Base-by-base conservation (phyloP, 2,113 vertebrate species). In the Plestiodon gilberti region DNA sequence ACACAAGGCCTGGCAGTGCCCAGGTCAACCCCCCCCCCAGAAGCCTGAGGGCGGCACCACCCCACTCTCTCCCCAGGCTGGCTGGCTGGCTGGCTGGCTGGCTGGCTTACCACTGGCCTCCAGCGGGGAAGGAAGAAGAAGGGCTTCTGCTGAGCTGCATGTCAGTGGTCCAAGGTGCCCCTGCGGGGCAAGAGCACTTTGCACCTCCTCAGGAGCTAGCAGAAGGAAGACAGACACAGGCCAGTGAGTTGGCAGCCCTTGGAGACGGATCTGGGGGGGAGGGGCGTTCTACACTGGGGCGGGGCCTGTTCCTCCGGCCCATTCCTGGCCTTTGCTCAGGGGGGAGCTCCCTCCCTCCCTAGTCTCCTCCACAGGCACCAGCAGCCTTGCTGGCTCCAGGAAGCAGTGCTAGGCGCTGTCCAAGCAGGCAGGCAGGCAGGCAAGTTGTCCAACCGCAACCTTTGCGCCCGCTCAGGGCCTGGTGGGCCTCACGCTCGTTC, bases 161-260 rank as follows among this genome's bases (percentile, higher is more conserved):
- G 55, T 6, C 17, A 48, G 0, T 0, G 2, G n/a, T 20, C 71
- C 70, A 1, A 0, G 5, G 30, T 23, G 64, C 6, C 70, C 17
- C 6, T 23, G 30, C 40, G 15, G 33, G 1, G 0, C 7, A 20
- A 0, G 0, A 20, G 22, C 33, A 20, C 0, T 0, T 0, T 0
- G 69, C 55, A 18, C 35, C 75, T 74, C 18, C 1, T 48, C 30
- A 1, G 81, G 35, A 64, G 22, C 81, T 87, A 73, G 43, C 1
- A 0, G 55, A 0, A 0, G 1, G n/a, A 38, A 23, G 23, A 52
- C 57, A 20, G 71, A n/a, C 57, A 15, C 35, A 1, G 22, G 1
- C 23, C 0, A 59, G 64, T 9, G 30, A 78, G 35, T 20, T 55
- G 4, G 40, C 14, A 30, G 43, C 43, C 43, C 43, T 8, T 48